Evolutionary conservation across 2,797 vertebrate genomes (phyloP).

Genomic region (Epinephelus awoara): DNA sequence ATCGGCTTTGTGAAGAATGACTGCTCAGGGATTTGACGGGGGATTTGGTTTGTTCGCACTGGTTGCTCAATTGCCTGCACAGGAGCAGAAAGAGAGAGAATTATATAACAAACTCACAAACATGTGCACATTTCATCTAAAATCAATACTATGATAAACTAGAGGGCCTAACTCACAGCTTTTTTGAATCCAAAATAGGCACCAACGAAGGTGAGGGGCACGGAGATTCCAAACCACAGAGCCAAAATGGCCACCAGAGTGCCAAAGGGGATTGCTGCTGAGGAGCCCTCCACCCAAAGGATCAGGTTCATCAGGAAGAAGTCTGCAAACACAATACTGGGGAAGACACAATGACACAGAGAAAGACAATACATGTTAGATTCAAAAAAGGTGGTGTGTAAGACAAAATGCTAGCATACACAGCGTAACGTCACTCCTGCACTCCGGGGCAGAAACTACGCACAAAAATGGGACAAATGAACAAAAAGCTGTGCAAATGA

Average conservation of each 20-base stretch:
- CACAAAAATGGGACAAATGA: neutral
- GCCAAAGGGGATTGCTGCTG: slow-evolving; percentile 92
- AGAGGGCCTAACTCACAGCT: slow-evolving; percentile 80
- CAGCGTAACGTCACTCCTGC: neutral
- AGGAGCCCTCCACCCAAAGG: slow-evolving; percentile 93
- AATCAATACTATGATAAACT: neutral
- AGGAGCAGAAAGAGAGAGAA: neutral
- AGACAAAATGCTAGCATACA: neutral
- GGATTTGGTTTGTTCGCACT: slow-evolving; percentile 92
- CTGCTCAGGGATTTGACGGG: slow-evolving; percentile 90
- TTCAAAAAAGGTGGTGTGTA: neutral
- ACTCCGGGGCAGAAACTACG: neutral
- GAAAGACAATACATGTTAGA: neutral
- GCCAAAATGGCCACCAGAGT: slow-evolving; percentile 91
- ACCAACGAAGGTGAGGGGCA: slow-evolving; percentile 92
- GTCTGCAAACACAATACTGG: slow-evolving; percentile 93
- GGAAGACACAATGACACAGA: slow-evolving; percentile 23
- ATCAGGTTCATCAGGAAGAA: slow-evolving; percentile 97
- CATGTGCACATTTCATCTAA: neutral
- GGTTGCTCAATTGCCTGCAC: slow-evolving; percentile 89
- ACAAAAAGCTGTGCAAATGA: neutral
- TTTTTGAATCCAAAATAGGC: slow-evolving; percentile 95
- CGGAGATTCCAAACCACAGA: slow-evolving; percentile 94
- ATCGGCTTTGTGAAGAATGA: slow-evolving; percentile 92
- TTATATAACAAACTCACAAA: neutral